phyloP scores from a whole-genome alignment of 2,888 invertebrate genomes.

The Drosophila sordidapex region DNA sequence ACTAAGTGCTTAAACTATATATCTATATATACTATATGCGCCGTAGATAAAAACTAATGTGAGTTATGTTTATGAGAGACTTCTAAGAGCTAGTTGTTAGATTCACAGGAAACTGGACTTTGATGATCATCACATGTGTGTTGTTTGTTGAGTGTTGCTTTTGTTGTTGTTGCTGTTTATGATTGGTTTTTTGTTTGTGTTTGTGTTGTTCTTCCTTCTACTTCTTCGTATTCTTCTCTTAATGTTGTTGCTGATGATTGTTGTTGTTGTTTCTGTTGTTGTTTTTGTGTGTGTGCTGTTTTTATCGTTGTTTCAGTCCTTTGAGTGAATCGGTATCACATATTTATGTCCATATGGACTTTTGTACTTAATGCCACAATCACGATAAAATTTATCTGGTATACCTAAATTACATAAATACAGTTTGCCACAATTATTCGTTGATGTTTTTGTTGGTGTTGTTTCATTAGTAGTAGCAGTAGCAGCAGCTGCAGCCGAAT shows the following conservation, averaged over 20 bases:
- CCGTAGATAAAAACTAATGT: constrained; percentile 63
- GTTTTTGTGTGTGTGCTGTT: constrained; percentile 46
- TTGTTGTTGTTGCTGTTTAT: constrained; percentile 28
- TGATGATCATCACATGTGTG: constrained; percentile 79
- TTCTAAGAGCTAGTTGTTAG: constrained; percentile 76
- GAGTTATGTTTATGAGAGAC: constrained; percentile 66
- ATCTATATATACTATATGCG: constrained; percentile 44
- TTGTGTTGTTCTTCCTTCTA: constrained; percentile 32
- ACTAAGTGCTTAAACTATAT: constrained; percentile 35
- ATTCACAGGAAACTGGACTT: constrained; percentile 79
- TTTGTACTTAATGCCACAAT: constrained; percentile 91
- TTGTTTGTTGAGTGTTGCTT: constrained; percentile 41
- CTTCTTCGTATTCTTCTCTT: not conserved
- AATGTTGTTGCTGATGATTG: constrained; percentile 54
- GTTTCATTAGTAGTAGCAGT: constrained; percentile 24
- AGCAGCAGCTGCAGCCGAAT: constrained; percentile 14
- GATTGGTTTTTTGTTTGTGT: constrained; percentile 20
- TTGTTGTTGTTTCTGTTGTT: constrained; percentile 35
- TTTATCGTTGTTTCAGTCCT: constrained; percentile 84
- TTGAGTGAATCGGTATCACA: constrained; percentile 90
- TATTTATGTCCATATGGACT: constrained; percentile 94
- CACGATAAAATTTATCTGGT: constrained; percentile 90
- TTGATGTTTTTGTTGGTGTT: constrained; percentile 53
- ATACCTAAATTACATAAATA: constrained; percentile 94
- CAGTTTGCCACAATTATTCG: constrained; percentile 88